Evolutionary conservation across 2,113 vertebrate species (phyloP).

Genomic region (Nothobranchius kuhntae): DNA sequence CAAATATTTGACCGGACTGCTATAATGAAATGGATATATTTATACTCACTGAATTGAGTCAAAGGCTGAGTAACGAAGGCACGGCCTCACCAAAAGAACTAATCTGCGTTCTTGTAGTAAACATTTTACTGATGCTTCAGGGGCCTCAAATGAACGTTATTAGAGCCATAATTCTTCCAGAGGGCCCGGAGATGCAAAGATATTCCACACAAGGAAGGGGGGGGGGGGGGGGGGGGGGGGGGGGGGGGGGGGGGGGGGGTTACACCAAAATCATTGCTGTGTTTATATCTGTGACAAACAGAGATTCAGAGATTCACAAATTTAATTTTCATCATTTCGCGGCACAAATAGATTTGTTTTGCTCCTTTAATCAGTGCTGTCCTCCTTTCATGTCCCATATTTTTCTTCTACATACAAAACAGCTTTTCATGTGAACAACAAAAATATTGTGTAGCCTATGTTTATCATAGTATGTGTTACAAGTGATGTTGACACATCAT

Average conservation of each 20-base stretch:
- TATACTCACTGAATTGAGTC: conserved; percentile 75
- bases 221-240: conserved; percentile 6
- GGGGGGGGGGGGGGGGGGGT: conserved; percentile 15
- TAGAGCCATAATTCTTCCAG: conserved; percentile 64
- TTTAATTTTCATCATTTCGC: conserved; percentile 41
- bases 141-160: conserved; percentile 68
- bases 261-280: conserved; percentile 21
- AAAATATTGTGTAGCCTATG: not conserved
- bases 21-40: conserved; percentile 82
- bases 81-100: conserved; percentile 64
- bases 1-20: conserved; percentile 80
- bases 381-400: conserved; percentile 11
- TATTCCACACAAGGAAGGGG: conserved; percentile 32
- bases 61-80: conserved; percentile 71
- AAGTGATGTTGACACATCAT: too few relatives aligned
- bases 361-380: conserved; percentile 3
- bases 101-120: conserved; percentile 64
- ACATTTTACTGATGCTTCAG: conserved; percentile 73
- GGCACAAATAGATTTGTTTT: conserved; percentile 25
- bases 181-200: conserved; percentile 53
- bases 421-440: not conserved
- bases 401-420: not conserved
- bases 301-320: conserved; percentile 35
- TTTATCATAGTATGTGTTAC: too few relatives aligned
- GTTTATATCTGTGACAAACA: conserved; percentile 50